Evolutionary conservation across 2,113 vertebrate genomes (phyloP), one percentile per base, ranked within the genome.

Genomic region (Gobius niger): DNA sequence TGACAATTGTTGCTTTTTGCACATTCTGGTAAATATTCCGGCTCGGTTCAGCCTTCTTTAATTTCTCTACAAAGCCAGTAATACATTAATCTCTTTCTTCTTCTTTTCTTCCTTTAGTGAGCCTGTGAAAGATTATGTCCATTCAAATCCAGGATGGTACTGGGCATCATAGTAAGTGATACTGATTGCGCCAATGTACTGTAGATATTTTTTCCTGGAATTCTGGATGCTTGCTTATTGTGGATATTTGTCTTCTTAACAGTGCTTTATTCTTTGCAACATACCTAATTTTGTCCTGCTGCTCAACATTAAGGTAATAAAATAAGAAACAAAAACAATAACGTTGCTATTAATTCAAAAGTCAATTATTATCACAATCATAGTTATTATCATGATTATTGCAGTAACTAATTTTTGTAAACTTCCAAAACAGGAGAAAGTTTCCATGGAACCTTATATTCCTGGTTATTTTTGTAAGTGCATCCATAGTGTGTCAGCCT

Each of bases 381-480:
- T n/a, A n/a, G n/a, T n/a, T n/a, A n/a, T n/a, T n/a, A 34, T 34
- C 5, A 34, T 4, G 5, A 34, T 34, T 34, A 34, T 34, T 34
- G 24, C 24, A 2, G 3, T 41, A 78, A 40, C 11, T 5, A 2
- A 8, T 34, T 34, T 34, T 34, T 4, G 3, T 34, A 34, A 34
- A 34, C 24, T 44, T 76, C 50, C 88, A n/a, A n/a, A n/a, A n/a
- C n/a, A 98, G 95, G 95, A 95, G 95, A 73, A 87, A 92, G 69
- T 98, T 95, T 82, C 96, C 96, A 81, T 98, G 95, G 95, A 98
- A 98, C 78, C 85, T 98, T 82, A 97, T 98, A 82, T 91, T 98
- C 65, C 90, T 98, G 70, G 87, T 75, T 67, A 84, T 98, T 85
- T 98, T 98, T 85, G 97, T 98, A 88, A 95, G 96, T 96, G 52